Conservation (phyloP, 1,140 invertebrate species). For the Phymastichus coffea region DNA sequence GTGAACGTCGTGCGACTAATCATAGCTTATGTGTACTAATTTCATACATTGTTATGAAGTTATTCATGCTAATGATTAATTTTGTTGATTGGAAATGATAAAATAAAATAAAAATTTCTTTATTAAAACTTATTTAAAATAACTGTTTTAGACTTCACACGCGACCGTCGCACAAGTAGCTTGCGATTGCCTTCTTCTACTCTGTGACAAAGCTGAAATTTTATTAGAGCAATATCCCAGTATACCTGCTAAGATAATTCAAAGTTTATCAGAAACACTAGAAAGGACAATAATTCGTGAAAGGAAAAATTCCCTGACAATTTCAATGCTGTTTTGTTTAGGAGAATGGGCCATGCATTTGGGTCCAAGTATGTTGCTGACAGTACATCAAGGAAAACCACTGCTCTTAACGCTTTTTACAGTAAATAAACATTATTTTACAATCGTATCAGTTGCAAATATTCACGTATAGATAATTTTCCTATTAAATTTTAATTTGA, state of each 20-base stretch:
- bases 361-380: constrained; percentile 54
- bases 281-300: constrained; percentile 56
- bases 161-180: constrained; percentile 84
- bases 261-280: constrained; percentile 65
- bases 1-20: no score
- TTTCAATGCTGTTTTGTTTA: constrained; percentile 84
- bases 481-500: constrained; percentile 7
- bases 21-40: no score
- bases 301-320: constrained; percentile 64
- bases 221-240: constrained; percentile 77
- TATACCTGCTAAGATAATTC: constrained; percentile 73
- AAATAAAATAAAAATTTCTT: not conserved
- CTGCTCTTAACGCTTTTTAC: constrained; percentile 66
- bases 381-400: constrained; percentile 56
- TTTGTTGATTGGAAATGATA: constrained; percentile 10
- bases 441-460: constrained; percentile 14
- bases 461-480: constrained; percentile 4
- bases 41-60: not conserved
- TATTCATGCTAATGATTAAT: no score
- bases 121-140: not conserved
- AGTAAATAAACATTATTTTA: constrained; percentile 43
- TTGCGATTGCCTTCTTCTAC: constrained; percentile 77
- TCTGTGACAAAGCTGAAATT: constrained; percentile 77
- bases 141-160: constrained; percentile 70
- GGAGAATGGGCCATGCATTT: constrained; percentile 91